Conservation (phyloP, 2,113 vertebrate genomes). For the Prolemur simus region DNA sequence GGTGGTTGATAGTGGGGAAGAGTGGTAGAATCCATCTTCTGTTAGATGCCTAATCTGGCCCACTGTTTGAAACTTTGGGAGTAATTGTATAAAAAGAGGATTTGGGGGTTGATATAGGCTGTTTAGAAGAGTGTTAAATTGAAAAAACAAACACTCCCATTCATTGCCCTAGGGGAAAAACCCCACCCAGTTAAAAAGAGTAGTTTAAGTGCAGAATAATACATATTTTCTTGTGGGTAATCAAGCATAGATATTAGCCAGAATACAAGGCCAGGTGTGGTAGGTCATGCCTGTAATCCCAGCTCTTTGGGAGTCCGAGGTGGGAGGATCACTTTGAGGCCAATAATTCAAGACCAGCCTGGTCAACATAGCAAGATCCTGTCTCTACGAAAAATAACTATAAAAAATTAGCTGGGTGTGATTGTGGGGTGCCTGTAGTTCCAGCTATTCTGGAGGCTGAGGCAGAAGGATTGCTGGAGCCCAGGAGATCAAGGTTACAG, state of each 20-base stretch:
- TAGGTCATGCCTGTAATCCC: too few relatives aligned
- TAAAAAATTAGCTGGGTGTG: too few relatives aligned
- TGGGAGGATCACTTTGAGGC: too few relatives aligned
- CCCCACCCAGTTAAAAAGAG: neutral
- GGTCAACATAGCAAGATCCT: too few relatives aligned
- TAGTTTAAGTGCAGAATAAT: slow-evolving; percentile 11
- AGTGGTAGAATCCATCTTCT: slow-evolving; percentile 8
- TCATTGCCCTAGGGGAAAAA: too few relatives aligned
- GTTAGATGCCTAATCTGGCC: neutral
- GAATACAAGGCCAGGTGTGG: neutral
- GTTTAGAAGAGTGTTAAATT: neutral
- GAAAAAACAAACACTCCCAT: neutral
- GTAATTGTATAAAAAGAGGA: neutral
- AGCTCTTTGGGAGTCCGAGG: too few relatives aligned
- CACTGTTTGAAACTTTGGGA: slow-evolving; percentile 3
- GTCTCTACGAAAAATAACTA: too few relatives aligned
- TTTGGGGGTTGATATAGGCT: neutral
- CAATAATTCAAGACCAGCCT: too few relatives aligned
- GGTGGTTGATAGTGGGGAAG: neutral
- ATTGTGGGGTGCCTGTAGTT: too few relatives aligned
- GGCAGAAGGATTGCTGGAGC: too few relatives aligned
- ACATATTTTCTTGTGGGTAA: neutral
- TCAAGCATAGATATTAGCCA: neutral
- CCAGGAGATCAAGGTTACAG: too few relatives aligned
- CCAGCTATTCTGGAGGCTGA: too few relatives aligned